phyloP scores from a whole-genome alignment of 2,888 invertebrate species.

The Cryptops parisi region DNA sequence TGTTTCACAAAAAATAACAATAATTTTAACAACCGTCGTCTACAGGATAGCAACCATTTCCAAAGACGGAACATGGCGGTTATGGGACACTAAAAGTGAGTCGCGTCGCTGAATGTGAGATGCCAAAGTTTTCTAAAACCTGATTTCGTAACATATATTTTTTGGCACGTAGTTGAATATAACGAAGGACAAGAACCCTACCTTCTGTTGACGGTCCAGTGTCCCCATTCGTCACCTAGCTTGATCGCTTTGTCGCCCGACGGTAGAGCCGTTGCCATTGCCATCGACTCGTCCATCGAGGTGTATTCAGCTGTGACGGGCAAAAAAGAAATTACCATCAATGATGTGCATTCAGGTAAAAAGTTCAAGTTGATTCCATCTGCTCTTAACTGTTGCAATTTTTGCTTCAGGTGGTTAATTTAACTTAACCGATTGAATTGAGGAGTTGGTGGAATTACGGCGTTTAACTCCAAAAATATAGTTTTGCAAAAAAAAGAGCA shows the following conservation, averaged over 20 bases:
- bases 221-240: conserved; percentile 34
- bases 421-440: no score
- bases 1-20: no score
- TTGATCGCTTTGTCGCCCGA: conserved; percentile 61
- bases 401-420: no score
- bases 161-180: conserved; percentile 77
- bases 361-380: no score
- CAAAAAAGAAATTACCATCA: conserved; percentile 47
- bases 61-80: conserved; percentile 73
- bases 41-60: conserved; percentile 61
- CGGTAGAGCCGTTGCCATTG: conserved; percentile 58
- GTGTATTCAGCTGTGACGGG: conserved; percentile 56
- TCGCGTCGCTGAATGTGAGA: no score
- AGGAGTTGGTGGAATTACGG: no score
- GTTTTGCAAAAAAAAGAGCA: no score
- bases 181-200: conserved; percentile 61
- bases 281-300: conserved; percentile 45
- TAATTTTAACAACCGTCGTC: no score
- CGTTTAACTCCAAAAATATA: no score
- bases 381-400: no score
- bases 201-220: conserved; percentile 47
- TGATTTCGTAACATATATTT: no score
- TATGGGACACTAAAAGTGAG: conserved; percentile 68
- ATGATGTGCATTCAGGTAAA: conserved; percentile 41
- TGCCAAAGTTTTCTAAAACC: no score